Base-by-base conservation (phyloP, 1,140 invertebrate genomes). In the Dinoponera quadriceps region DNA sequence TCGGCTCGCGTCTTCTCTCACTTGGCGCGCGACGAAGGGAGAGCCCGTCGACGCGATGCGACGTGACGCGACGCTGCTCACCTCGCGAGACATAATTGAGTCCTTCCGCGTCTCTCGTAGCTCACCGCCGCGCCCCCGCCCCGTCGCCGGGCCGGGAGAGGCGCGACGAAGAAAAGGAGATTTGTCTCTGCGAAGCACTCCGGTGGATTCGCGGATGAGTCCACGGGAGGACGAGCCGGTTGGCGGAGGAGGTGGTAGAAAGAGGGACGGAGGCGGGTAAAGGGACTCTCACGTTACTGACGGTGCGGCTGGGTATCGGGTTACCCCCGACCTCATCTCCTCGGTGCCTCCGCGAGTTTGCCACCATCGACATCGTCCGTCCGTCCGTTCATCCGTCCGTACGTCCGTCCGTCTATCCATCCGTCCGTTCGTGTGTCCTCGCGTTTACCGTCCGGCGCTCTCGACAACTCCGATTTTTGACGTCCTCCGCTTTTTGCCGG, bases 291-390 rank as follows among this genome's bases (percentile, higher is more conserved):
- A 91, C 91, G 90, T 92, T 92, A 93, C 92, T 91, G 86, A 89
- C 91, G 88, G 85, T 91, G 91, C 89, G 90, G 91, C 91, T 88
- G 83, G 89, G 91, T 92, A 91, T 92, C 91, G 74, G 88, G 89
- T 92, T 91, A 90, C 89, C 87, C 85, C 87, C 91, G 89, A 91
- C 91, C 89, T 92, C 91, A 92, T 92, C 90, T 91, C 89, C 89
- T 92, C 85, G 89, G 89, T 91, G 88, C 92, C 91, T 91, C 90
- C 88, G 92, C 89, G 90, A 92, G 90, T 93, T 92, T 92, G 92
- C 92, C 91, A 91, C 91, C 91, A 92, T 91, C 88, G 89, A 90
- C 87, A 86, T 91, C 90, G 85, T 88, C 81, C 89, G 85, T 89
- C 84, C 83, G 75, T 83, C 83, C 85, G 85, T 90, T 87, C 84